Evolutionary conservation across 2,113 vertebrate species (phyloP), one percentile per base, ranked within the genome.

Genomic region (Brachyhypopomus occidentalis): DNA sequence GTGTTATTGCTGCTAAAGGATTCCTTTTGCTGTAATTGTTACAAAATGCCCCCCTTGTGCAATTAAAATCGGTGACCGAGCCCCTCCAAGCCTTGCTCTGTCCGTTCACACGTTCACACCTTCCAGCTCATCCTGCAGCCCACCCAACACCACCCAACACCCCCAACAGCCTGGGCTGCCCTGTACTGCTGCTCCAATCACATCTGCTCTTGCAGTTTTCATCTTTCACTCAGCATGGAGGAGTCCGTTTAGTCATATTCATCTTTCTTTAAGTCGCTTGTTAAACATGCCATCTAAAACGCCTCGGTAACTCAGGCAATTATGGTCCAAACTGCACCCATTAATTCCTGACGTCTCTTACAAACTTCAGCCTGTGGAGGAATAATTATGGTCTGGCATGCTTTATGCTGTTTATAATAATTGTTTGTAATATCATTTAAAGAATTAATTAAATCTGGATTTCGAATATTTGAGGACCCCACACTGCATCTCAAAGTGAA

Each of bases 1-100:
- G 88, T 88, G 89, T 87, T 89, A 88, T 85, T 86, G 88, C 89
- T 86, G 87, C 89, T 90, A 83, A 88, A 89, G 84, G 88, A 91
- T 87, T 87, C 83, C 82, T 87, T 72, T 84, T 34, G 78, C 87
- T 79, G 84, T 84, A 88, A 87, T 85, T 85, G 81, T 87, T 81
- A 87, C 80, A 85, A 85, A 87, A 72, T 77, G n/a, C 80, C 76
- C 81, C 71, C 64, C 38, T 52, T 14, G 74, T 80, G 81, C 86
- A 90, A 84, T 88, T 86, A 78, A 78, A 83, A 9, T 3, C 4
- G 73, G 45, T 9, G 60, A 91, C 77, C 80, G 78, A 75, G 66
- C 84, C 70, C 12, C 20, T 67, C 72, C 72, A 83, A 83, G 72
- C 64, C 72, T 22, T 9, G 72, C 56, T 81, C 77, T 71, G 73